Conservation (phyloP, 2,888 invertebrate species). For the Schrankia costaestrigalis region DNA sequence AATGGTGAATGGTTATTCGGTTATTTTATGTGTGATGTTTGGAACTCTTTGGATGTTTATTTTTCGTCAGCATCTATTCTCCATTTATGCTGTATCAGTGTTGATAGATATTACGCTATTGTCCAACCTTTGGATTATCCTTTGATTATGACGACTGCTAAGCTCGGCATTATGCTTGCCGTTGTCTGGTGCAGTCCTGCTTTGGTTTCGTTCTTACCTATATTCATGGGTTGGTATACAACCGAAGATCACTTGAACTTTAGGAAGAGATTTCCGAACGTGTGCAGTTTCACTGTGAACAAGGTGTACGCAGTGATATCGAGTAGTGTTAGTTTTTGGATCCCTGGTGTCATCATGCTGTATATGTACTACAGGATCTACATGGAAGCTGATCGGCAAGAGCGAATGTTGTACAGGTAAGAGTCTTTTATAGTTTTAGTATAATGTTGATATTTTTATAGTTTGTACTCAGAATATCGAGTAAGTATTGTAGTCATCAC, state of each 20-base stretch:
- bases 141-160: slow-evolving; percentile 92
- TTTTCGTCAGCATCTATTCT: slow-evolving; percentile 96
- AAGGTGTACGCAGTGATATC: slow-evolving; percentile 92
- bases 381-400: slow-evolving; percentile 91
- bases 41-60: slow-evolving; percentile 97
- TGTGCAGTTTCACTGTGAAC: slow-evolving; percentile 93
- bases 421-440: slow-evolving; percentile 18
- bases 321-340: slow-evolving; percentile 95
- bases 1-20: slow-evolving; percentile 94
- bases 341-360: slow-evolving; percentile 95
- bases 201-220: slow-evolving; percentile 95
- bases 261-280: slow-evolving; percentile 84
- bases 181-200: slow-evolving; percentile 96
- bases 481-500: too few relatives aligned
- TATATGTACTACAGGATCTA: slow-evolving; percentile 95
- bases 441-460: too few relatives aligned
- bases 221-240: slow-evolving; percentile 97
- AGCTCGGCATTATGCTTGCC: slow-evolving; percentile 89
- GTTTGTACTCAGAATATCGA: too few relatives aligned
- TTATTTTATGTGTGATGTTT: slow-evolving; percentile 95
- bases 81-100: slow-evolving; percentile 95
- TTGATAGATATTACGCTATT: slow-evolving; percentile 94
- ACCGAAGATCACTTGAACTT: slow-evolving; percentile 89
- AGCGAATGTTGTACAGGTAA: slow-evolving; percentile 91
- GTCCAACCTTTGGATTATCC: slow-evolving; percentile 97